Evolutionary conservation across 2,888 invertebrate species (phyloP), one percentile per base, ranked within the genome.

Genomic region (Watsonalla binaria): DNA sequence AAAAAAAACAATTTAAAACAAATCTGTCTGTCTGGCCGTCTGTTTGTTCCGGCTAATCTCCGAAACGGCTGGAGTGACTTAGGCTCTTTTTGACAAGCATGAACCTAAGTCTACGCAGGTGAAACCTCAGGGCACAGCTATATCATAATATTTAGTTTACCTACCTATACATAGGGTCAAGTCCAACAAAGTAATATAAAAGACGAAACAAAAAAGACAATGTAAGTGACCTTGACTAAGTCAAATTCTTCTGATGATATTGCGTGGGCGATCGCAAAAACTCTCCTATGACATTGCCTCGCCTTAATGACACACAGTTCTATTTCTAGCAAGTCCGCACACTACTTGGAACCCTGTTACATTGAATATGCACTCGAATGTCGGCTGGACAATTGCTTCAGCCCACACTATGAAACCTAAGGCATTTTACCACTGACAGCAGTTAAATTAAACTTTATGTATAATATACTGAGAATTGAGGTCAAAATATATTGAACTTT

Each of bases 251-350:
- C 78, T 75, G 82, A 86, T 84, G 82, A 77, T 62, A 81, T 66
- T 63, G 83, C 74, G 90, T 90, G 86, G 89, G 90, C 83, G 86
- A 81, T 70, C 76, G 84, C 87, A 90, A 90, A 90, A 90, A 90
- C 89, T 90, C 82, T 90, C 86, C 86, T 88, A 84, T 87, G 86
- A 87, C 88, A 87, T 88, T 90, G 88, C 76, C 55, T 56, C 53
- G 56, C 56, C 61, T 74, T 68, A 65, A 11, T 67, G 8, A 49
- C 57, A 86, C 82, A 87, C 51, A 65, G 88, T 88, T 78, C 80
- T 74, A 78, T 51, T 53, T 60, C 54, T 53, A 39, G 54, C 53
- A 55, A 52, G 45, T 56, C 56, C 46, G 37, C 57, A 51, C 53
- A 37, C 48, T 47, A 68, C 53, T 66, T 84, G 62, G 82, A 80